Base-by-base conservation (phyloP, 2,797 vertebrate species). In the Neosilurus hyrtlii region DNA sequence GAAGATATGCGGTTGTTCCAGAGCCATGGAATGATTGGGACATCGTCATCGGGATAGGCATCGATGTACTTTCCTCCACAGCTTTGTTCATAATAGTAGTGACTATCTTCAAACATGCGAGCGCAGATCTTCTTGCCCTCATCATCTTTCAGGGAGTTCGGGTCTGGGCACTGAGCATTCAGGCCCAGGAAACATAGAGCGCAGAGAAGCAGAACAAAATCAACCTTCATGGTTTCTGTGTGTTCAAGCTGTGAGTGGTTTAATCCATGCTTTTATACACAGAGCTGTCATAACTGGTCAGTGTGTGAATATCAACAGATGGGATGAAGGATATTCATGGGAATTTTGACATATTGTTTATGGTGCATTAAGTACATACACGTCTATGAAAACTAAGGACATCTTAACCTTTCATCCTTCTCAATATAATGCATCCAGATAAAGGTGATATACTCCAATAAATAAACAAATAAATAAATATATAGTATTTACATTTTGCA, bases 21-120 rank as follows among this genome's bases (percentile, higher is more conserved):
- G 3, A 0, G 0, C 0, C 0, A 1, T 0, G 93, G 89, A 81
- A 95, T 86, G 85, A 84, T 93, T n/a, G 95, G 95, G 22, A 89
- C 14, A 18, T 95, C 94, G 0, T 83, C 2, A 0, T 0, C 75
- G 0, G 92, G 78, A 2, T 12, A 43, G 57, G 91, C 30, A 0
- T 86, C 16, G 4, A 95, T 75, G 70, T 63, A 88, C 0, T 71
- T 16, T 0, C 95, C 94, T 0, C 0, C 20, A 8, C 94, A 95
- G 91, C 95, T 94, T 56, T 92, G 88, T 0, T 92, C 88, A 0
- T 95, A 95, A 90, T 95, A 94, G 68, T 87, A 81, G 81, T 89
- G 87, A 81, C 93, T 94, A 90, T 92, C 4, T 9, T 92, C 86
- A 2, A 87, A 96, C 24, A 95, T 61, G 10, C 56, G 86, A 72